A percentile compares a stretch with the other conserved stretches of the same genome.
These are phyloP conservation scores for Conger conger DNA, from an alignment of 2,113 vertebrate genomes.

Conservation along the genomic window DNA sequence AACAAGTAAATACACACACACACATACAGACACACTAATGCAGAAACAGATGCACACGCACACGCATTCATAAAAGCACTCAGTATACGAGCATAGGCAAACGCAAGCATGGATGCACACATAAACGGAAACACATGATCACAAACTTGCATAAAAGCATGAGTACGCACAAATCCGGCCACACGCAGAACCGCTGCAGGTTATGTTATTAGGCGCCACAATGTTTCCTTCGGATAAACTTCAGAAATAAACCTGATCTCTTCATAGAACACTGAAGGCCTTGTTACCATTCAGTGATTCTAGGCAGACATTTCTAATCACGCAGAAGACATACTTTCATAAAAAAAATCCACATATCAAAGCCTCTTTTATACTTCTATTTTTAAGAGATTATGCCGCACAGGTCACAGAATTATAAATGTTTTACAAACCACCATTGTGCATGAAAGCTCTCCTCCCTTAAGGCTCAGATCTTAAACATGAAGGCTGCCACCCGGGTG, in stretches of 20 bases:
- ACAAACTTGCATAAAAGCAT: background rate
- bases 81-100: background rate
- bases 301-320: conserved; percentile 1
- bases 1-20: conserved; percentile 59
- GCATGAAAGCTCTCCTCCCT: background rate
- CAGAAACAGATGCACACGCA: background rate
- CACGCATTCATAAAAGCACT: background rate
- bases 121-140: background rate
- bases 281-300: background rate
- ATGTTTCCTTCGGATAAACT: background rate
- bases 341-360: background rate
- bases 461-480: background rate
- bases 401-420: background rate
- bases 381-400: background rate
- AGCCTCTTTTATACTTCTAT: background rate
- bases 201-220: background rate
- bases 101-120: background rate
- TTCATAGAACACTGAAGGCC: background rate
- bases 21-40: background rate
- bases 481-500: background rate
- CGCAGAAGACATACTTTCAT: background rate
- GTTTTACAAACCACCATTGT: background rate
- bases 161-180: background rate
- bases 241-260: conserved; percentile 9
- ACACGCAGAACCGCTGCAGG: background rate